Conservation (phyloP, 1,140 invertebrate genomes). For the Calosoma granatense region DNA sequence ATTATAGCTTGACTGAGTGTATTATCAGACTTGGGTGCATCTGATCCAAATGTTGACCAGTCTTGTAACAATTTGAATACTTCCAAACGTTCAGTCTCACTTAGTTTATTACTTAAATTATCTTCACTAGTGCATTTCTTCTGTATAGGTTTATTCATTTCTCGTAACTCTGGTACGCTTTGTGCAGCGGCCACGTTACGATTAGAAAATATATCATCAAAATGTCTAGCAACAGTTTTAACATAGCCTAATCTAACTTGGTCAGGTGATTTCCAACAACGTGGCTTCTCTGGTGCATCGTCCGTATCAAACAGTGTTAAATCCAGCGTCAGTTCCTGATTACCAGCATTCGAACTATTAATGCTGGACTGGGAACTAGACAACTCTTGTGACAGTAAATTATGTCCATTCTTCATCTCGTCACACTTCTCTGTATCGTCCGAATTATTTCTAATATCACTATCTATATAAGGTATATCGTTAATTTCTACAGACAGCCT, state of each 20-base stretch:
- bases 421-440: constrained; percentile 15
- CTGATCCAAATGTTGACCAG: constrained; percentile 38
- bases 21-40: constrained; percentile 19
- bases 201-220: constrained; percentile 28
- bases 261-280: constrained; percentile 44
- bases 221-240: constrained; percentile 47
- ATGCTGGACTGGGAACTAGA: constrained; percentile 33
- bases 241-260: constrained; percentile 40
- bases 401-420: constrained; percentile 16
- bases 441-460: constrained; percentile 21
- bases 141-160: constrained; percentile 11
- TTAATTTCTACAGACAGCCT: constrained; percentile 24
- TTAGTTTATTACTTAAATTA: constrained; percentile 30
- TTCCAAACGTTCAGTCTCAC: constrained; percentile 38
- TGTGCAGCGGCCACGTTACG: constrained; percentile 17
- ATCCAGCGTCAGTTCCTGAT: constrained; percentile 31
- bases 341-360: constrained; percentile 22
- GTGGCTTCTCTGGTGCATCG: constrained; percentile 29
- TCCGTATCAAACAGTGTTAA: constrained; percentile 31
- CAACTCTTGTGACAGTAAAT: constrained; percentile 29
- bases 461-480: constrained; percentile 20
- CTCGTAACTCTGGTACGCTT: constrained; percentile 24
- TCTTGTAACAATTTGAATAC: constrained; percentile 44
- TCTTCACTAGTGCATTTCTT: constrained; percentile 21
- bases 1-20: not conserved